Conservation (phyloP, 1,140 invertebrate species). For the Camponotus floridanus region DNA sequence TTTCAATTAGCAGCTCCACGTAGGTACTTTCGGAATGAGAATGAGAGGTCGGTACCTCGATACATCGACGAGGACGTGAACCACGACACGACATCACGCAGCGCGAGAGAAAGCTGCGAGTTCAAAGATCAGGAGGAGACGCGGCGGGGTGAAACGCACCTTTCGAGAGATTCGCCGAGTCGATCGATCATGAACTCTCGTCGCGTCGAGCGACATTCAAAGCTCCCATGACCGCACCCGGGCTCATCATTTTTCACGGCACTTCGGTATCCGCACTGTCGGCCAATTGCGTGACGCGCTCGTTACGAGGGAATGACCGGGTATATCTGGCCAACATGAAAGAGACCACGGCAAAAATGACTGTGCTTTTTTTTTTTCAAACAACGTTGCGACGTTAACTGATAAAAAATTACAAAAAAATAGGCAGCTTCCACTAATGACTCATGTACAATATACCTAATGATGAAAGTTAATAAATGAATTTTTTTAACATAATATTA, state of each 20-base stretch:
- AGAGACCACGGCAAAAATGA: not conserved
- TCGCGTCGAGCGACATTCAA: constrained; percentile 56
- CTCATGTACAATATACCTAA: not conserved
- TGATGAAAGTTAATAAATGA: not conserved
- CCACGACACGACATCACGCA: not conserved
- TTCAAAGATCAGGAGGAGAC: constrained; percentile 64
- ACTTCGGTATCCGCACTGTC: constrained; percentile 66
- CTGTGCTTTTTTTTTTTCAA: not conserved
- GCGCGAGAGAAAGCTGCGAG: constrained; percentile 65
- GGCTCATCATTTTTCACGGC: constrained; percentile 77
- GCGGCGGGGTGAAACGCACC: constrained; percentile 36
- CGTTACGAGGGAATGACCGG: constrained; percentile 62
- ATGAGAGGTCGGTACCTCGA: not conserved
- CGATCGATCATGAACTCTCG: constrained; percentile 76
- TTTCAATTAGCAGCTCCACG: not conserved
- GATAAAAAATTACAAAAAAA: not conserved
- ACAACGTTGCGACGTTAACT: not conserved
- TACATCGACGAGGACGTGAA: not conserved
- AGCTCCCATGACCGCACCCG: constrained; percentile 35
- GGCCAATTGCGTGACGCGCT: constrained; percentile 69
- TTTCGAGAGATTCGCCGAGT: constrained; percentile 64
- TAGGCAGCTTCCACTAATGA: not conserved
- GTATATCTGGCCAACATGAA: constrained; percentile 34
- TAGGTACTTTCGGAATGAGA: not conserved
- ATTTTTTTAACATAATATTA: not conserved